Evolutionary conservation across 2,888 invertebrate genomes (phyloP), one percentile per base, ranked within the genome.

Genomic region (Julus scanicus): DNA sequence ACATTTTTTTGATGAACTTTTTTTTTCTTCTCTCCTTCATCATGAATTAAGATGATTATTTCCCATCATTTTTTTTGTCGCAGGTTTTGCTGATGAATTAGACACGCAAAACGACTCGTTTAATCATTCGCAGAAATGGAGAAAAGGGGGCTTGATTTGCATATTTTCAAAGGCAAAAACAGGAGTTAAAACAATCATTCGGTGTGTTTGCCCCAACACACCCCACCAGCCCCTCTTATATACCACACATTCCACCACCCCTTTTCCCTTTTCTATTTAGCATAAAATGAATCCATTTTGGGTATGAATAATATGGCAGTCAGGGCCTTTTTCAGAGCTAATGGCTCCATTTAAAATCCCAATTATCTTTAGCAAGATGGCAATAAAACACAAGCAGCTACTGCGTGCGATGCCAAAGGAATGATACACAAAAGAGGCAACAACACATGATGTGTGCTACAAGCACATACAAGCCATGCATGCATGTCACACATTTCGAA

Each of bases 291-390:
- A 87, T 53, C 48, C 87, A 87, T 87, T 87, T 87, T 49, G 63
- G 37, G 87, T 63, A 87, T 87, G 87, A 87, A 87, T 87, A 87
- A 87, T 87, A 86, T 84, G 63, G n/a, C 9, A 29, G 29, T 29
- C 29, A 8, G 29, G 20, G 84, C 20, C 53, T 88, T 88, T 88
- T 86, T 63, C 40, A 48, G 48, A 20, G 86, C 86, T 86, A 88
- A 88, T 86, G 86, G 88, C 86, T 86, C 88, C 86, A 86, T 86
- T 88, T 88, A 88, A 88, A 86, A 86, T 86, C 88, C 88, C 88
- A 88, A 88, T 88, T 88, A 88, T 88, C 88, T 88, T 87, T 84
- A 88, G 84, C 86, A 86, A 53, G 88, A 57, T 86, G 86, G 88
- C 86, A 86, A 88, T 88, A 88, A 88, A 88, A 86, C 20, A 86